Conservation (phyloP, 2,113 vertebrate species). For the Apistogramma diplotaenia region DNA sequence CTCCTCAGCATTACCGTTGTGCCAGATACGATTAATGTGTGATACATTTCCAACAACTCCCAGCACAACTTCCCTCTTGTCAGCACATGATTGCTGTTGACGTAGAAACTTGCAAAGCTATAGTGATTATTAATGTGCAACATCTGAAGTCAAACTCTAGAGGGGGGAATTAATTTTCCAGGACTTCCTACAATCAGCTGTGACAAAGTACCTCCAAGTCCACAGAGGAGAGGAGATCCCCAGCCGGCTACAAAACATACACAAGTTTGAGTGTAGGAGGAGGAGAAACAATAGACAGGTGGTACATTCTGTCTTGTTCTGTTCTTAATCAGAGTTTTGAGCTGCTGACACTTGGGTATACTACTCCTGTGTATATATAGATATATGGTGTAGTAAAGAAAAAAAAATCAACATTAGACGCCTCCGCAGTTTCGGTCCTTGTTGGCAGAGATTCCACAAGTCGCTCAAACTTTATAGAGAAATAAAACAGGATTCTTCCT, state of each 20-base stretch:
- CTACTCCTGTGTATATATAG: neutral
- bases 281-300: neutral
- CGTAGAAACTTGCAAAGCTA: neutral
- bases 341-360: neutral
- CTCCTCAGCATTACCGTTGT: neutral
- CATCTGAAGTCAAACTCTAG: slow-evolving; percentile 40
- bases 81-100: slow-evolving; percentile 12
- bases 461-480: neutral
- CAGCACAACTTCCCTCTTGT: slow-evolving; percentile 15
- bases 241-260: slow-evolving; percentile 1
- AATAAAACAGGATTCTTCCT: neutral
- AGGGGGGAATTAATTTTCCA: slow-evolving; percentile 16
- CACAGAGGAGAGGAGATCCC: neutral
- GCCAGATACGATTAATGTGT: slow-evolving; percentile 22
- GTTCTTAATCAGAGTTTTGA: slow-evolving; percentile 5
- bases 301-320: neutral
- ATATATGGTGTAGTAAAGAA: neutral
- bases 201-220: slow-evolving; percentile 29
- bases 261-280: neutral
- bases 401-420: neutral
- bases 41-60: slow-evolving; percentile 14
- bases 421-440: neutral
- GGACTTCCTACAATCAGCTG: neutral
- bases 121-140: slow-evolving; percentile 50
- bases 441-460: neutral